Percentiles rank a stretch among this genome's conserved stretches.
Conservation (phyloP, 2,113 vertebrate genomes). For the Sylvilagus bachmani region DNA sequence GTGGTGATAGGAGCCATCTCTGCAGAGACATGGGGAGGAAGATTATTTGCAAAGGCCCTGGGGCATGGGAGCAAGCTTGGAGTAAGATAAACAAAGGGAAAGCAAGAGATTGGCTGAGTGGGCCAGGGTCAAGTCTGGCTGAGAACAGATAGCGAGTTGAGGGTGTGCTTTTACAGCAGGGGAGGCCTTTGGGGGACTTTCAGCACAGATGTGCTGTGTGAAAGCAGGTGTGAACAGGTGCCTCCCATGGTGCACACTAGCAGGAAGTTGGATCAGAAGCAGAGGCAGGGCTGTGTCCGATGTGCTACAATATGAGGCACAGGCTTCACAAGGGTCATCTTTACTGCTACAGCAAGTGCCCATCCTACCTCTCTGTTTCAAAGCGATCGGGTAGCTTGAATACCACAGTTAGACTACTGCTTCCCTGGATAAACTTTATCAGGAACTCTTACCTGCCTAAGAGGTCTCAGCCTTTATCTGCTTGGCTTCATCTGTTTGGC, state of each 20-base stretch:
- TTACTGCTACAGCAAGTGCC: too few relatives aligned
- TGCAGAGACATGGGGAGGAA: neutral
- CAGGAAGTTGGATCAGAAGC: too few relatives aligned
- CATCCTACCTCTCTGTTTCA: neutral
- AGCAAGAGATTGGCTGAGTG: neutral
- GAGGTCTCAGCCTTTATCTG: neutral
- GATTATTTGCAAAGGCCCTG: neutral
- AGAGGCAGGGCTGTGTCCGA: too few relatives aligned
- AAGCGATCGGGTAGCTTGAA: neutral
- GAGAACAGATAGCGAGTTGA: neutral
- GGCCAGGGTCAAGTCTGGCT: neutral
- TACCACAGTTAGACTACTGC: neutral
- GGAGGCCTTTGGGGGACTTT: neutral
- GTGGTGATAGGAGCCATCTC: neutral
- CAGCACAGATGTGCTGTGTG: neutral
- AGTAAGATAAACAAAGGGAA: neutral
- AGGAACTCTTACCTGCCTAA: neutral
- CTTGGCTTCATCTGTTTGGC: neutral
- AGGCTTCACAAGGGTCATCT: too few relatives aligned
- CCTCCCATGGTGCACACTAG: too few relatives aligned
- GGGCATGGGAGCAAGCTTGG: neutral
- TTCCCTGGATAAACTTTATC: neutral
- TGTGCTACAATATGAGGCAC: too few relatives aligned
- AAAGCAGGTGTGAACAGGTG: neutral
- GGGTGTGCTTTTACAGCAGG: neutral